These are phyloP conservation scores for Podarcis cretensis DNA, from an alignment of 2,113 vertebrate species.

Conservation along the genomic window DNA sequence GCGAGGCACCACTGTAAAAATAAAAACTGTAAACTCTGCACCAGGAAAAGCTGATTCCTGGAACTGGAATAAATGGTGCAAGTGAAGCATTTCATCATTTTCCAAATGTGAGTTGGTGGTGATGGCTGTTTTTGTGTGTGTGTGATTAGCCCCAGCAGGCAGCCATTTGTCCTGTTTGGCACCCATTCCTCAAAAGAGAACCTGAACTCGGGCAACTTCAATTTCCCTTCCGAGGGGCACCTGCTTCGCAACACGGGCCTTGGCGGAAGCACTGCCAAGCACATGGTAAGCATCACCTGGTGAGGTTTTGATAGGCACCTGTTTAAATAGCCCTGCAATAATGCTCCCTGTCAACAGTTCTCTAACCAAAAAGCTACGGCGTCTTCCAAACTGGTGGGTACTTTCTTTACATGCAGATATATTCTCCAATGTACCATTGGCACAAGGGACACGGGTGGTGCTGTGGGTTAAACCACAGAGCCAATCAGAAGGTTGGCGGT, in stretches of 20 bases:
- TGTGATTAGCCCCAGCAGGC: conserved; percentile 81
- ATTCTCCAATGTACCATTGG: too few species aligned
- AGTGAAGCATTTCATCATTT: too few species aligned
- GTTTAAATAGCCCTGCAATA: accelerated
- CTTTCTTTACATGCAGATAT: too few species aligned
- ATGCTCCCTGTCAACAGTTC: too few species aligned
- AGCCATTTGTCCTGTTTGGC: conserved; percentile 93
- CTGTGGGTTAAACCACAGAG: too few species aligned
- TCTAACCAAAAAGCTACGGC: background rate
- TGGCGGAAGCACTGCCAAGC: conserved; percentile 83
- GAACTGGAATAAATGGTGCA: too few species aligned
- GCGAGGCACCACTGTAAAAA: too few species aligned
- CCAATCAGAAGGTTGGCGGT: too few species aligned
- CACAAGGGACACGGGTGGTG: too few species aligned
- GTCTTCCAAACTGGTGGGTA: background rate
- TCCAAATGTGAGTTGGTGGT: background rate
- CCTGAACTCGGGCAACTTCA: conserved; percentile 88
- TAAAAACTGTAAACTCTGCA: background rate
- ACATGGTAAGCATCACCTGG: conserved; percentile 84
- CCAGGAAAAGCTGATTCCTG: background rate
- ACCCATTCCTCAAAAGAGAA: conserved; percentile 89
- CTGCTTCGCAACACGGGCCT: conserved; percentile 90
- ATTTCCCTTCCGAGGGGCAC: conserved; percentile 94
- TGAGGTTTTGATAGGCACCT: background rate
- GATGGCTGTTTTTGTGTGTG: background rate